phyloP scores from a whole-genome alignment of 30 jellyfish, hydroid and myxozoan genomes.

The Hydra vulgaris region DNA sequence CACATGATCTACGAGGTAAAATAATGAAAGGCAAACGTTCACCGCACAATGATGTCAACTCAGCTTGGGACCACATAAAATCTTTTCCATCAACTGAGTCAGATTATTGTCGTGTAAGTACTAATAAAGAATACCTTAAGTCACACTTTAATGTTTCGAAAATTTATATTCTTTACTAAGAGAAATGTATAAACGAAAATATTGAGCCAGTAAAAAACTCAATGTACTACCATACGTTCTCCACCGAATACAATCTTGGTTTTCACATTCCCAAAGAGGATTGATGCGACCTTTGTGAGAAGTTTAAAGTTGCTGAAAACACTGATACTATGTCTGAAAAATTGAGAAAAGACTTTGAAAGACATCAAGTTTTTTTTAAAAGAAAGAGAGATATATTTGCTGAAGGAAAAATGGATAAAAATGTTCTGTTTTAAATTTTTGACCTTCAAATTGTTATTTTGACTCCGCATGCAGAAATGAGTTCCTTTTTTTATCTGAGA shows the following conservation, averaged over 20 bases:
- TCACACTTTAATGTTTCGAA: background rate
- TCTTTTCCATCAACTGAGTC: background rate
- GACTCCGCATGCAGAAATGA: background rate
- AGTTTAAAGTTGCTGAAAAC: background rate
- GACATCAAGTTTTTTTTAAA: background rate
- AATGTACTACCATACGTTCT: background rate
- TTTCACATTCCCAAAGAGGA: background rate
- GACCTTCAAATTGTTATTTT: background rate
- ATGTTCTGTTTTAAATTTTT: background rate
- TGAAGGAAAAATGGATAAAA: background rate
- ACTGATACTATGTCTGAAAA: background rate
- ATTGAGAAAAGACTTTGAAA: background rate
- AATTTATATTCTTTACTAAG: background rate
- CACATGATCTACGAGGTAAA: too few relatives aligned
- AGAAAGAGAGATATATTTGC: background rate
- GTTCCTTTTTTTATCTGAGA: background rate
- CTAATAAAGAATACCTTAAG: background rate
- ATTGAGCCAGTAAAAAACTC: background rate
- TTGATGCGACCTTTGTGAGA: background rate
- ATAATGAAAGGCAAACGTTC: too few relatives aligned
- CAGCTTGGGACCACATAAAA: background rate
- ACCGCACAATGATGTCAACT: background rate
- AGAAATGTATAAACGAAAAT: background rate
- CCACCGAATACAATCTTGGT: background rate
- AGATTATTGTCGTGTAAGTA: background rate